These are phyloP conservation scores for Coryphaenoides rupestris DNA, from an alignment of 2,113 vertebrate genomes.

Conservation along the genomic window DNA sequence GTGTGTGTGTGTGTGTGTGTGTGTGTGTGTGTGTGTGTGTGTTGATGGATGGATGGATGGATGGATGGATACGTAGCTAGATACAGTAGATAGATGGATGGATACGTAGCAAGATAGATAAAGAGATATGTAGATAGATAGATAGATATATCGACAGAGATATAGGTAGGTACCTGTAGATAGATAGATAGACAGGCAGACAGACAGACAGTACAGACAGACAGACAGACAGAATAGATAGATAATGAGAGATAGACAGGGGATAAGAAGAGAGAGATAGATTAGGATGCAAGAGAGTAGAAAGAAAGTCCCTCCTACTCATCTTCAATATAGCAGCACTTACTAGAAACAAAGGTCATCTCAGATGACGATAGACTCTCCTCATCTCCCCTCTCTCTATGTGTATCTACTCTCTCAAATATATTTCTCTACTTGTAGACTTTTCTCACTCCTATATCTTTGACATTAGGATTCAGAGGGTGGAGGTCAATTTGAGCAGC, in stretches of 20 bases:
- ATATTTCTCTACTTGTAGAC: no score
- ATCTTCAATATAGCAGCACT: constrained; percentile 40
- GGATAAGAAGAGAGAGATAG: background rate
- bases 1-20: no score
- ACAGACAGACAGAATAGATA: constrained; percentile 1
- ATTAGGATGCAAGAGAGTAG: background rate
- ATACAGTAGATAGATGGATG: background rate
- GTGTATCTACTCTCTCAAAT: no score
- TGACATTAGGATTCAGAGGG: no score
- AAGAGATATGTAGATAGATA: background rate
- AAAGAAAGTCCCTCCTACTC: constrained; percentile 21
- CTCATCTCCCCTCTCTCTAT: no score
- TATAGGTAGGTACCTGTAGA: constrained; percentile 3
- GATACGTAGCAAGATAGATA: constrained; percentile 4
- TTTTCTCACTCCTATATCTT: no score
- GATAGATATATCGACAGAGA: background rate
- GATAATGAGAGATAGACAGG: constrained; percentile 13
- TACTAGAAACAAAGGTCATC: constrained; percentile 30
- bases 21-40: no score
- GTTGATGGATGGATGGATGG: background rate
- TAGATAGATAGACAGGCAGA: constrained; percentile 17
- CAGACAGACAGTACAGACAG: constrained; percentile 1
- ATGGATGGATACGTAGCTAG: constrained; percentile 1
- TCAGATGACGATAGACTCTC: no score
- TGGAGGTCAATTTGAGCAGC: no score